A percentile compares a stretch with the other conserved stretches of the same genome.
These are phyloP conservation scores for Etheostoma spectabile DNA, from an alignment of 2,113 vertebrate genomes.

Conservation along the genomic window DNA sequence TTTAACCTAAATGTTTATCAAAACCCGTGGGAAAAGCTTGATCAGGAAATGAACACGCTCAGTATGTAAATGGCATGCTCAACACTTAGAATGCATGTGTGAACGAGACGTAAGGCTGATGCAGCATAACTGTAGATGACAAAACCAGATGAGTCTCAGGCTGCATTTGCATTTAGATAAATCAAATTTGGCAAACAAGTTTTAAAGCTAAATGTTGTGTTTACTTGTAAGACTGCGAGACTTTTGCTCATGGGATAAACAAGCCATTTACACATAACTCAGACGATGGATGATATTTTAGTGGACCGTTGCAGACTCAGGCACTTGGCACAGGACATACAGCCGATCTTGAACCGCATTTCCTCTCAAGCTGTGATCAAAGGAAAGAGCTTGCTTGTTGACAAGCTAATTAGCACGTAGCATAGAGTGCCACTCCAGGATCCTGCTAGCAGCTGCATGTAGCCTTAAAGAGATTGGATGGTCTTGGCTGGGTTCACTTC, in stretches of 20 bases:
- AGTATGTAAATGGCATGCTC: neutral
- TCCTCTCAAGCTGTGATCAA: slow-evolving; percentile 75
- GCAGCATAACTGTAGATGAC: neutral
- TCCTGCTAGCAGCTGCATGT: slow-evolving; percentile 69
- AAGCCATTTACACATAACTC: slow-evolving; percentile 10
- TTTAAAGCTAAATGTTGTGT: neutral
- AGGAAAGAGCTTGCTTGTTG: slow-evolving; percentile 73
- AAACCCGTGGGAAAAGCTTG: neutral
- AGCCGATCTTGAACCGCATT: slow-evolving; percentile 60
- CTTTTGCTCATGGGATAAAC: slow-evolving; percentile 2
- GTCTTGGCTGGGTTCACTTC: slow-evolving; percentile 70
- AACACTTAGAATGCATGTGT: neutral
- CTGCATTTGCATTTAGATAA: neutral
- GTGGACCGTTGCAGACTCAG: slow-evolving; percentile 32
- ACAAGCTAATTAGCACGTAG: slow-evolving; percentile 77
- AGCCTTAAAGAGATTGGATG: slow-evolving; percentile 74
- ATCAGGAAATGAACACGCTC: neutral
- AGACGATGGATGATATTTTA: slow-evolving; percentile 38
- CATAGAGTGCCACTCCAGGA: slow-evolving; percentile 65
- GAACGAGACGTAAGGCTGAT: neutral
- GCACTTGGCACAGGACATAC: slow-evolving; percentile 49
- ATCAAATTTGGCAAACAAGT: neutral
- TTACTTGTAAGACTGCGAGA: neutral
- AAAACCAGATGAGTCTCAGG: neutral
- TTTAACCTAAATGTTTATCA: no score